Percentiles rank a stretch among this genome's conserved stretches.
Evolutionary conservation across 1,140 invertebrate species (phyloP).

Genomic region (Battus philenor): DNA sequence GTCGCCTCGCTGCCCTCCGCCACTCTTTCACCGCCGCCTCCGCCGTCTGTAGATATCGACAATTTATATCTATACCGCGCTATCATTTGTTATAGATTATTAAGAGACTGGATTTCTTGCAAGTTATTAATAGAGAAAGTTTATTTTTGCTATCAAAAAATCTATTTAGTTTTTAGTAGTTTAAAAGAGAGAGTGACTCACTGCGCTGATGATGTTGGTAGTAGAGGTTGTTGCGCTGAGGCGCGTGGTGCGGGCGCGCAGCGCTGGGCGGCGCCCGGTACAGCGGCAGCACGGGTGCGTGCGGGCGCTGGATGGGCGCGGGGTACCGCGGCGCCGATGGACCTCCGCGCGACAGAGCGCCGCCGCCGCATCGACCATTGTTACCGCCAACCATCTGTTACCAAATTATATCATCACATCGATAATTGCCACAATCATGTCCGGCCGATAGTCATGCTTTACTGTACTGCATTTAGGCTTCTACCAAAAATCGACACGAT

Average conservation of each 20-base stretch:
- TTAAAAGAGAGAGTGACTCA: too few relatives aligned
- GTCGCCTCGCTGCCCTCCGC: constrained; percentile 39
- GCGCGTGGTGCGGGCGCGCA: constrained; percentile 37
- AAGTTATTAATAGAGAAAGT: too few relatives aligned
- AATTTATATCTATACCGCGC: too few relatives aligned
- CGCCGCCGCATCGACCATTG: constrained; percentile 43
- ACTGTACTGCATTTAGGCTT: too few relatives aligned
- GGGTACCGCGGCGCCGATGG: constrained; percentile 61
- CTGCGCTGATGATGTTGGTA: constrained; percentile 41
- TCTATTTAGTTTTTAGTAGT: too few relatives aligned
- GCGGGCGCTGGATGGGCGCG: constrained; percentile 68
- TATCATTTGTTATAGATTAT: too few relatives aligned
- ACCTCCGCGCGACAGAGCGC: constrained; percentile 42
- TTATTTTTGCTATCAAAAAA: too few relatives aligned
- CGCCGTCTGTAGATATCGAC: too few relatives aligned
- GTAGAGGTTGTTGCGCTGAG: constrained; percentile 16
- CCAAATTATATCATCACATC: too few relatives aligned
- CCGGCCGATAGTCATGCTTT: too few relatives aligned
- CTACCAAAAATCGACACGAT: too few relatives aligned
- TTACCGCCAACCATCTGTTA: constrained; percentile 58
- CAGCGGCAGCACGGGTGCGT: constrained; percentile 50
- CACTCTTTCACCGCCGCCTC: constrained; percentile 33
- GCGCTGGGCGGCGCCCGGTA: constrained; percentile 42
- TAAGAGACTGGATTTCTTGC: neutral
- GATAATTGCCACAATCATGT: too few relatives aligned